These are phyloP conservation scores for Cololabis saira DNA, from an alignment of 2,113 vertebrate genomes.

Conservation along the genomic window DNA sequence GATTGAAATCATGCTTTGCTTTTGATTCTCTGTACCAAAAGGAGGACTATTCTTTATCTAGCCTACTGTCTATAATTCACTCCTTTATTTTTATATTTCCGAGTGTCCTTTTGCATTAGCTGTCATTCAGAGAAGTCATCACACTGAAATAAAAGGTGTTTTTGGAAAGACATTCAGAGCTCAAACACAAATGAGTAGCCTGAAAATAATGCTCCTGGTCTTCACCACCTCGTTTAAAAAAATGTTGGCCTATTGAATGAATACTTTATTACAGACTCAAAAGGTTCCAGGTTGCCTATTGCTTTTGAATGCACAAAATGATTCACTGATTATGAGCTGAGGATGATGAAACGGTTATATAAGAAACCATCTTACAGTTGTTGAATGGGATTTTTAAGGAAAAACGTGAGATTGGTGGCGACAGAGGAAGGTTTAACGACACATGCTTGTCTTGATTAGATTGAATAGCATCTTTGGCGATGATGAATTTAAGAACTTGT, in stretches of 20 bases:
- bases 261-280: too few species aligned
- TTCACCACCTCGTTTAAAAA: background rate
- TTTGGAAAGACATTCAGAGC: background rate
- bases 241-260: background rate
- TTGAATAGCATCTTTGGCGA: background rate
- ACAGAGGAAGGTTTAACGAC: background rate
- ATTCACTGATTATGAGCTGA: background rate
- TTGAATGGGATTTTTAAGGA: background rate
- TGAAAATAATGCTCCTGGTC: background rate
- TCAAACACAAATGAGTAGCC: background rate
- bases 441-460: background rate
- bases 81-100: background rate
- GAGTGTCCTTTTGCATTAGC: slow-evolving; percentile 1
- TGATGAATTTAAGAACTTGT: too few species aligned
- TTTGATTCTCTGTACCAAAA: too few species aligned
- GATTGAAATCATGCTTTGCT: background rate
- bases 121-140: slow-evolving; percentile 24
- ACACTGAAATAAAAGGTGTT: slow-evolving; percentile 4
- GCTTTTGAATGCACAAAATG: background rate
- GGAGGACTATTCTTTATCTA: too few species aligned
- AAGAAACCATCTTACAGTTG: background rate
- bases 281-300: too few species aligned
- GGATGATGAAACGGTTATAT: background rate
- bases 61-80: too few species aligned
- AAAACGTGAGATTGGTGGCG: slow-evolving; percentile 2